Base-by-base conservation (phyloP, 2,113 vertebrate genomes). In the Grantiella picta region DNA sequence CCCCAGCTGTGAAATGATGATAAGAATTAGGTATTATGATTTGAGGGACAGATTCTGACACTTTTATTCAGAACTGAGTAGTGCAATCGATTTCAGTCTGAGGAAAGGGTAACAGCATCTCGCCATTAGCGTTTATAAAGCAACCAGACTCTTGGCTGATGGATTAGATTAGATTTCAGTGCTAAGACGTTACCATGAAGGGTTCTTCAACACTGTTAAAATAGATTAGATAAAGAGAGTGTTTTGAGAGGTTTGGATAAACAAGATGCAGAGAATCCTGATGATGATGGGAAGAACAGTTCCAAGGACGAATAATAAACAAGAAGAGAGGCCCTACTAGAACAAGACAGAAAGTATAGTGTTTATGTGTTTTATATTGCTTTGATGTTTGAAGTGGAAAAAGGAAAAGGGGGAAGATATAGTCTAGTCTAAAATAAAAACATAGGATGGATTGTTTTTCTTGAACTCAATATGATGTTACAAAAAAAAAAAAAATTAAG, bases 141-240 rank as follows among this genome's bases (percentile, higher is more conserved):
- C 54, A 72, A 22, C 59, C 19, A 76, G 73, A 42, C 50, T 76
- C 83, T 54, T 57, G 63, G 53, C 20, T 96, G 95, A 95, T 91
- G 86, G 86, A 90, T 91, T 73, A 82, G 86, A 95, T 96, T 94
- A 92, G 84, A 92, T 95, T 95, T 71, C 86, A 91, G 56, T 49
- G 28, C 66, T 81, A 52, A 87, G 89, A 77, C 64, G 61, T 31
- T 90, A 38, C 80, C 76, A 90, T 83, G 75, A 94, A 95, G 66
- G 73, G 57, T 81, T 91, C 86, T 88, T 94, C 84, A 95, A 82
- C 71, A 80, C 0, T 0, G 79, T 90, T 89, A 83, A 92, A 96
- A 87, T 66, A 85, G 73, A 96, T 96, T 78, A 77, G 83, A 87
- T 92, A 89, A 91, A 93, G 76, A 89, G 86, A 88, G 59, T 86